Conservation (phyloP, 2,888 invertebrate genomes). For the Epinotia demarniana region DNA sequence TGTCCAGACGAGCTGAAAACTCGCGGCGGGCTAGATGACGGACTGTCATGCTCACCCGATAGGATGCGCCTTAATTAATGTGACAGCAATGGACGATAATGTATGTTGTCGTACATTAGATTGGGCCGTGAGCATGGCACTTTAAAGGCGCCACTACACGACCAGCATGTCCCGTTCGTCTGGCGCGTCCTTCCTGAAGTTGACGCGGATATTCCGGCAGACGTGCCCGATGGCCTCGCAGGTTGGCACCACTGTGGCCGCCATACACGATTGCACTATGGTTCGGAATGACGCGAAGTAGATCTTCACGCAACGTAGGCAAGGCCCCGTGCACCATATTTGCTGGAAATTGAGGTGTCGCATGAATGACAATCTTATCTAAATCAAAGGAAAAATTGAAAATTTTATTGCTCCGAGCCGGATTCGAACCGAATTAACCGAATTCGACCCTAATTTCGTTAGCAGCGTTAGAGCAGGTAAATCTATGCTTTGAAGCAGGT, state of each 20-base stretch:
- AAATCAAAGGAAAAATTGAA: too few species aligned
- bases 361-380: background rate
- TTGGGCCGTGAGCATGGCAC: background rate
- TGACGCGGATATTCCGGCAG: conserved; percentile 85
- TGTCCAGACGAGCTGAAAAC: too few species aligned
- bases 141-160: conserved; percentile 57
- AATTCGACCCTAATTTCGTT: too few species aligned
- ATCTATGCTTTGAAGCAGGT: too few species aligned
- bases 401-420: too few species aligned
- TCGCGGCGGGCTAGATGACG: too few species aligned
- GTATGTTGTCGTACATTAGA: background rate
- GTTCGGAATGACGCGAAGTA: conserved; percentile 86
- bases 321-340: conserved; percentile 90
- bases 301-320: conserved; percentile 87
- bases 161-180: conserved; percentile 75
- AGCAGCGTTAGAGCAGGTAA: too few species aligned
- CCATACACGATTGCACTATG: conserved; percentile 83
- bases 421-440: too few species aligned
- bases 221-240: conserved; percentile 86
- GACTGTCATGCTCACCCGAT: too few species aligned
- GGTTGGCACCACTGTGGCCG: conserved; percentile 86
- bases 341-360: conserved; percentile 80
- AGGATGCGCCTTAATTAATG: too few species aligned
- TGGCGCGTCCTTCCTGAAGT: conserved; percentile 82
- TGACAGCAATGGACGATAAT: background rate